These are phyloP conservation scores for Heloderma charlesbogerti DNA, from an alignment of 2,113 vertebrate genomes.

Conservation along the genomic window DNA sequence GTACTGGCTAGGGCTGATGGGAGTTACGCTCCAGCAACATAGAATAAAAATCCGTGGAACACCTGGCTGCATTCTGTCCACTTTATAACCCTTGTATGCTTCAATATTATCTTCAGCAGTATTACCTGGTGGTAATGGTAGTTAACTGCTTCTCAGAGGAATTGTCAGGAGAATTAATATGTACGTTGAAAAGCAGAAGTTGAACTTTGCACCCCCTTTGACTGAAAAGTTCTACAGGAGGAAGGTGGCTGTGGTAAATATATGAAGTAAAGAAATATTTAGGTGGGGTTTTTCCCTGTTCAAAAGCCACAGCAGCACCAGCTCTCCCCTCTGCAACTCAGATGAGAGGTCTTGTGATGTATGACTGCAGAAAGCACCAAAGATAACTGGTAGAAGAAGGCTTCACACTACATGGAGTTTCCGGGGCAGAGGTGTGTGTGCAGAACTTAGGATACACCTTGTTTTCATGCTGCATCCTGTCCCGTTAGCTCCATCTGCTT, in stretches of 20 bases:
- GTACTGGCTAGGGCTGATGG: no score
- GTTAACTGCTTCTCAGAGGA: background rate
- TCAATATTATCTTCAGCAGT: background rate
- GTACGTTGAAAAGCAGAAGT: background rate
- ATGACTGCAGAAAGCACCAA: background rate
- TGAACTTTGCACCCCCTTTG: background rate
- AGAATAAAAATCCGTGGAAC: background rate
- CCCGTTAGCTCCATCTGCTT: background rate
- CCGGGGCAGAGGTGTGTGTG: accelerated
- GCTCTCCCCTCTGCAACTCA: background rate
- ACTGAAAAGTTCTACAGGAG: background rate
- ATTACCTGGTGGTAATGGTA: accelerated
- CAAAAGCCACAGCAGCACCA: background rate
- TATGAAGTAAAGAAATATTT: background rate
- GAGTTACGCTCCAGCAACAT: background rate
- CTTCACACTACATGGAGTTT: background rate
- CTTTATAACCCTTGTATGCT: background rate
- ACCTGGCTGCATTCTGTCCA: background rate
- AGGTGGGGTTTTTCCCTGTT: accelerated
- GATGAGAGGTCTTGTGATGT: background rate
- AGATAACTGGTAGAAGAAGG: background rate
- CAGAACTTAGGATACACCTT: background rate
- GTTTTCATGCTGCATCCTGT: background rate
- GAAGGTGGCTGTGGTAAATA: background rate
- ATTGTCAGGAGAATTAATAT: background rate